Evolutionary conservation across 2,888 invertebrate species (phyloP).

Genomic region (Lepidocyrtinus sp.): DNA sequence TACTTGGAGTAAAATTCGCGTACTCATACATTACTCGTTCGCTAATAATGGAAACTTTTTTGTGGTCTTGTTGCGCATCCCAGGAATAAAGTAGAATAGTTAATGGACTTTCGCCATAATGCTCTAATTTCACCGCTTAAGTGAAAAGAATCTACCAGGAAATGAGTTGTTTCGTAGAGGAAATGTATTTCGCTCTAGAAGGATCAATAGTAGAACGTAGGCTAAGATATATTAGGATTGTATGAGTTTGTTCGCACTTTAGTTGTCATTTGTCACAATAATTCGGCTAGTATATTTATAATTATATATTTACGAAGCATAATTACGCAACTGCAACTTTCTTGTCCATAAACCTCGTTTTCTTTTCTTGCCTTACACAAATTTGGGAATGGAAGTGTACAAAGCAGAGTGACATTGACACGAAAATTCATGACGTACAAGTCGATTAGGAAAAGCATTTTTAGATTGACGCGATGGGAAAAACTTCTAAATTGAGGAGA

Average conservation of each 20-base stretch:
- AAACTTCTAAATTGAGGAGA: too few species aligned
- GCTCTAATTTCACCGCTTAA: background rate
- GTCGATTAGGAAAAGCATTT: too few species aligned
- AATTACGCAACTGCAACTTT: background rate
- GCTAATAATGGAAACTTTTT: background rate
- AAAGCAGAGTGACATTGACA: too few species aligned
- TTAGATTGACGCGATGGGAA: too few species aligned
- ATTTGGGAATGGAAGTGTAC: background rate
- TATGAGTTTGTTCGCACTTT: background rate
- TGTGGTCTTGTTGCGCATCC: background rate
- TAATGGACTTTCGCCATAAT: background rate
- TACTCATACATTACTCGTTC: background rate
- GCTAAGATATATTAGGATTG: background rate
- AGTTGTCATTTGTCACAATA: background rate
- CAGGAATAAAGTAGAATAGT: background rate
- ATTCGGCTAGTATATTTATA: background rate
- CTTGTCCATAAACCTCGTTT: background rate
- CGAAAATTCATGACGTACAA: too few species aligned
- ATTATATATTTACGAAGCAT: background rate
- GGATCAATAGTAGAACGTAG: background rate
- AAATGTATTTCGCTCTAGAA: background rate
- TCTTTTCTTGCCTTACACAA: background rate
- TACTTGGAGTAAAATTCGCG: background rate
- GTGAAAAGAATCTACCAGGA: background rate
- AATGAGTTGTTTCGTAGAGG: background rate